Conservation (phyloP, 2,113 vertebrate genomes). For the Loxodonta africana region DNA sequence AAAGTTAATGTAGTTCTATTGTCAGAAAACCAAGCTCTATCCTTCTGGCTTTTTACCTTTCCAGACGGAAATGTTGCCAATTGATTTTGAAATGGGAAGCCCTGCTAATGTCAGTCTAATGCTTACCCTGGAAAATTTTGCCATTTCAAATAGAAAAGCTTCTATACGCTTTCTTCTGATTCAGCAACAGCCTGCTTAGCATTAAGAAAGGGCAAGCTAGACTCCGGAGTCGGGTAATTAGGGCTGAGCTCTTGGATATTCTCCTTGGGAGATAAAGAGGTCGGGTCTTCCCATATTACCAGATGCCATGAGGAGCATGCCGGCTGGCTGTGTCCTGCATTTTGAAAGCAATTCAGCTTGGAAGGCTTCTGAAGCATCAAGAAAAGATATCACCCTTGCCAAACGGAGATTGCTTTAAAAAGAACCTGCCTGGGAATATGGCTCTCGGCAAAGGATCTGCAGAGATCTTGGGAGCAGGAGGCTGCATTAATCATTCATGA, state of each 20-base stretch:
- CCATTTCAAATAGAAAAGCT: slow-evolving; percentile 74
- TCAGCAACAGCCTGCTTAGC: slow-evolving; percentile 70
- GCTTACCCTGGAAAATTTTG: slow-evolving; percentile 65
- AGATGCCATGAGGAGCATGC: slow-evolving; percentile 72
- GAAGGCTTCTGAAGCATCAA: slow-evolving; percentile 40
- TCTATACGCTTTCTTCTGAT: slow-evolving; percentile 69
- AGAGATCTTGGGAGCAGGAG: slow-evolving; percentile 73
- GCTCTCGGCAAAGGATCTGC: slow-evolving; percentile 64
- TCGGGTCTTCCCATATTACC: slow-evolving; percentile 68
- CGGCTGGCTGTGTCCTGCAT: slow-evolving; percentile 37
- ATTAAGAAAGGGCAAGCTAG: slow-evolving; percentile 67
- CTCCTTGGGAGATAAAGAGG: slow-evolving; percentile 73
- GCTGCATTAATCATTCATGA: slow-evolving; percentile 82
- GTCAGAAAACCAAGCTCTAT: slow-evolving; percentile 59
- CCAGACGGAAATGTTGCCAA: slow-evolving; percentile 78
- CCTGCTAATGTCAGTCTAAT: slow-evolving; percentile 63
- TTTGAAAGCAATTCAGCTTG: slow-evolving; percentile 59
- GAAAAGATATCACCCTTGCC: slow-evolving; percentile 55
- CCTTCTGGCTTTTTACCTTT: slow-evolving; percentile 79
- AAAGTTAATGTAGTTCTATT: slow-evolving; percentile 71
- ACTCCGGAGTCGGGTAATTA: slow-evolving; percentile 68
- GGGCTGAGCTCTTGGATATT: slow-evolving; percentile 71
- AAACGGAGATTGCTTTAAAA: slow-evolving; percentile 66
- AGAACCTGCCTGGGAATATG: slow-evolving; percentile 67
- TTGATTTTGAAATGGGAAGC: slow-evolving; percentile 70